Evolutionary conservation across 2,888 invertebrate species (phyloP), one percentile per base, ranked within the genome.

Genomic region (Penaeus monodon): DNA sequence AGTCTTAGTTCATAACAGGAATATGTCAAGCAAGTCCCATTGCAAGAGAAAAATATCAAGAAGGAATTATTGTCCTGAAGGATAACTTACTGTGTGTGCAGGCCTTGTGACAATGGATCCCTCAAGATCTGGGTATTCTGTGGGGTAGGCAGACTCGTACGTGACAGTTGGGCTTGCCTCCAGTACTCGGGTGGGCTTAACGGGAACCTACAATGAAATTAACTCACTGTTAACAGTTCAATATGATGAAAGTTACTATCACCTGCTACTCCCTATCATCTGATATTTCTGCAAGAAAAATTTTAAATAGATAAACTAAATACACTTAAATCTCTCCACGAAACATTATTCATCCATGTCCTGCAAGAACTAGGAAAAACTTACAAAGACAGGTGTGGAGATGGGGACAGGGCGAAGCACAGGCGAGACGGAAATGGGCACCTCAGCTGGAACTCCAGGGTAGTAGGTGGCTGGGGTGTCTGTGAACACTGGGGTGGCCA

Each of bases 331-430:
- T 68, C 22, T 68, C 68, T 17, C 14, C 57, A 14, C 17, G 57
- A 57, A 57, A 57, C 57, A 44, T 44, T 57, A 57, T 57, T 57
- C 17, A 57, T 57, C 10, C 57, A 14, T 10, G 6, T 3, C 4
- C 17, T 57, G 14, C 57, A 57, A 17, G 57, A 57, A 17, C 20
- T 17, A 17, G 17, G 12, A 66, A 29, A 49, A 38, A 85, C 86
- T 89, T 73, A 87, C 89, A 81, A 74, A 79, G 14, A 87, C 89
- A 27, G 89, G 87, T 12, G 89, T 89, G 14, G 89, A 84, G 57
- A 87, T 63, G 24, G 85, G 85, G 7, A 89, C 85, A 24, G 81
- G 85, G 17, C 29, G 57, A 12, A 57, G 63, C 29, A 65, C 79
- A 17, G 79, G 65, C 20, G 63, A 57, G 38, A 49, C 24, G 57